Base-by-base conservation (phyloP, 2,888 invertebrate species). In the Pseudococcus longispinus region DNA sequence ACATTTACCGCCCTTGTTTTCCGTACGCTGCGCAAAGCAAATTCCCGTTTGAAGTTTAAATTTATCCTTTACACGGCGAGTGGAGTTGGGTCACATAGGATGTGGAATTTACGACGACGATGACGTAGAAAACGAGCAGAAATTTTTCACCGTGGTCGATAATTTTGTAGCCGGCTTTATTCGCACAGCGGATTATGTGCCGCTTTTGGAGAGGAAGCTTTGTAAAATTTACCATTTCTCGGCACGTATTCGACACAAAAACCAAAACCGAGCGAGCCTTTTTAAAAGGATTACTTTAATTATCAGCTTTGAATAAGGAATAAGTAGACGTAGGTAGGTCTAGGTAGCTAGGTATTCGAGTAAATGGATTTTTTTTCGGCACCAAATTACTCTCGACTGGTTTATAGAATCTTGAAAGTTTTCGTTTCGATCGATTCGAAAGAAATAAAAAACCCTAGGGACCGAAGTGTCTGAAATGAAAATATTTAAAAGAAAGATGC, bases 91-190 rank as follows among this genome's bases (percentile, higher is more conserved):
- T 70, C 70, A 20, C 70, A 20, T 32, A 18, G 29, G 8, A 29
- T 26, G 37, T 37, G 70, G 29, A 70, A 70, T 70, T 70, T 70
- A 70, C 29, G 8, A 51, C 8, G 51, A 51, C 51, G 29, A 55
- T 60, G 60, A 55, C 55, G 60, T 23, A 60, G 60, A 13, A 70
- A 29, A 18, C 70, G 15, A 70, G 70, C 70, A 29, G 29, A 70
- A 70, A 70, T 70, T 70, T 70, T 70, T 70, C 70, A 70, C 32
- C 70, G 70, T 18, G 70, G 70, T 70, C 70, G 70, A 70, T 70
- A 70, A 70, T 70, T 70, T 32, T 18, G 70, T 18, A 70, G 29
- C 70, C 26, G 29, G 29, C 29, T 70, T 70, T 60, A 60, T 60
- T 60, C 60, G 60, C 60, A 6, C 37, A 23, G 23, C 18, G 6